phyloP scores from a whole-genome alignment of 2,113 vertebrate genomes.

The Pundamilia nyererei region DNA sequence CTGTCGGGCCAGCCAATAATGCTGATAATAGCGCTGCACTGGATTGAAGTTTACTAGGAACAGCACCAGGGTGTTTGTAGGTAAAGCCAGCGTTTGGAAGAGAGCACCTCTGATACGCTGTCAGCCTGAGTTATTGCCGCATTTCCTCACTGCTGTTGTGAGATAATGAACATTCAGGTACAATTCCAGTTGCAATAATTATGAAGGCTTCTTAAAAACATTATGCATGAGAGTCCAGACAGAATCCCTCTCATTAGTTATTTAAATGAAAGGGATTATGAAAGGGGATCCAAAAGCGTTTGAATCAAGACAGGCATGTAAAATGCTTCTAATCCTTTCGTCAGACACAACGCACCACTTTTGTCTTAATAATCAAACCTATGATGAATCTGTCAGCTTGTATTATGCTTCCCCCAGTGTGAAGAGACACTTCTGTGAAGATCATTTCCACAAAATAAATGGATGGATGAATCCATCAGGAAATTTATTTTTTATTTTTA shows the following conservation, averaged over 20 bases:
- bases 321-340: constrained; percentile 50
- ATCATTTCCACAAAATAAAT: constrained; percentile 1
- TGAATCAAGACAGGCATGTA: constrained; percentile 44
- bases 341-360: constrained; percentile 44
- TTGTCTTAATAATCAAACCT: constrained; percentile 25
- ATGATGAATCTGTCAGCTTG: constrained; percentile 20
- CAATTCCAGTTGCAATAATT: constrained; percentile 35
- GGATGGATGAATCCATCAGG: background rate
- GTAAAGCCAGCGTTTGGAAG: background rate
- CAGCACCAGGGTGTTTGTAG: background rate
- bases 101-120: background rate
- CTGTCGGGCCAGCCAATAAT: background rate
- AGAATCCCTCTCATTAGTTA: constrained; percentile 43
- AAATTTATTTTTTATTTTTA: background rate
- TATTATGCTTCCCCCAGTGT: background rate
- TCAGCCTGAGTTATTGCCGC: background rate
- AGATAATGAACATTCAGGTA: constrained; percentile 27
- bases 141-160: constrained; percentile 2
- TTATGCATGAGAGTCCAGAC: constrained; percentile 28
- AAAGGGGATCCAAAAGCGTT: constrained; percentile 7
- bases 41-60: constrained; percentile 1
- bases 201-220: background rate
- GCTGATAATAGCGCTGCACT: constrained; percentile 7
- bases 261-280: constrained; percentile 56
- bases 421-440: background rate